Conservation (phyloP, 2,113 vertebrate species). For the Hydrochoerus hydrochaeris region DNA sequence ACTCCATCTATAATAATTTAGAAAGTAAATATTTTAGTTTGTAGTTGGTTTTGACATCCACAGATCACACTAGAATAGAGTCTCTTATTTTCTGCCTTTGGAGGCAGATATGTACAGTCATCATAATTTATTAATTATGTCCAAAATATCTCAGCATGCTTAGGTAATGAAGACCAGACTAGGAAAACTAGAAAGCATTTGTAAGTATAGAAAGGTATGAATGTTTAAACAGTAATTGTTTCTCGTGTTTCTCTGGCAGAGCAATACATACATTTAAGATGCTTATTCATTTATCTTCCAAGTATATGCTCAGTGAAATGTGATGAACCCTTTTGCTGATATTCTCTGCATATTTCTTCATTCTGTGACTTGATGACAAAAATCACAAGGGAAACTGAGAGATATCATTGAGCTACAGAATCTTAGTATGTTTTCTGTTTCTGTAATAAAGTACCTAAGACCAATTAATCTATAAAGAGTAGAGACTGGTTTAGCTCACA, state of each 20-base stretch:
- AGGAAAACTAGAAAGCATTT: not conserved
- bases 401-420: not conserved
- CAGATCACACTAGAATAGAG: not conserved
- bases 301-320: fast-evolving
- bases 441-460: not conserved
- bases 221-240: not conserved
- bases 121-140: not conserved
- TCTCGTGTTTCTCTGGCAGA: not conserved
- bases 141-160: not conserved
- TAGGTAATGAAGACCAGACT: not conserved
- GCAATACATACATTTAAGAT: not conserved
- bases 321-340: not conserved
- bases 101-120: not conserved
- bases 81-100: not conserved
- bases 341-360: not conserved
- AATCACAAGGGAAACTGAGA: not conserved
- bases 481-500: not conserved
- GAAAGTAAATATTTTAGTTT: conserved; percentile 17
- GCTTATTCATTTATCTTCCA: not conserved
- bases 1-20: not conserved
- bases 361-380: not conserved
- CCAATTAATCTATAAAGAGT: not conserved
- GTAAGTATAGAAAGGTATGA: not conserved
- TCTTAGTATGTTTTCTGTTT: not conserved
- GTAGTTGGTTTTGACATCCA: conserved; percentile 32